A percentile compares a stretch with the other conserved stretches of the same genome.
Evolutionary conservation across 1,140 invertebrate species (phyloP).

Genomic region (Copidosoma floridanum): DNA sequence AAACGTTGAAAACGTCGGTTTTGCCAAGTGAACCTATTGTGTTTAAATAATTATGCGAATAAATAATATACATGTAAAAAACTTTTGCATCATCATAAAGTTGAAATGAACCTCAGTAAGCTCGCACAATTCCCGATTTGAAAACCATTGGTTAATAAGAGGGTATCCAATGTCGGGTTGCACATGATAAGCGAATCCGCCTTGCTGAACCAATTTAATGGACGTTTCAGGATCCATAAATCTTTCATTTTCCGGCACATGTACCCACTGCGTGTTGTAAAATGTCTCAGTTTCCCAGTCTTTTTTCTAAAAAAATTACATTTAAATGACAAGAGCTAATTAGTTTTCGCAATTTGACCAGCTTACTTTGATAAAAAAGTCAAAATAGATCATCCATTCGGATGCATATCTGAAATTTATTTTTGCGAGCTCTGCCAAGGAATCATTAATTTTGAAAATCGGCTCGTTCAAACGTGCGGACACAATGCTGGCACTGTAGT

Average conservation of each 20-base stretch:
- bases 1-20: conserved; percentile 18
- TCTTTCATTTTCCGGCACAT: conserved; percentile 21
- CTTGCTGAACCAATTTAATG: conserved; percentile 20
- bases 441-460: conserved; percentile 22
- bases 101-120: conserved; percentile 34
- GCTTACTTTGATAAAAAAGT: conserved; percentile 18
- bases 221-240: conserved; percentile 22
- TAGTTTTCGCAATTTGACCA: no score
- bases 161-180: conserved; percentile 31
- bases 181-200: conserved; percentile 32
- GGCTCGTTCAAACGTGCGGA: conserved; percentile 13
- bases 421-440: conserved; percentile 4
- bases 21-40: no score
- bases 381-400: conserved; percentile 7
- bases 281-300: conserved; percentile 25
- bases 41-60: no score
- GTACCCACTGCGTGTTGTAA: conserved; percentile 16
- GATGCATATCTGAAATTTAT: conserved; percentile 8
- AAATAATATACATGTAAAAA: no score
- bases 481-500: conserved; percentile 22
- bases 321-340: no score
- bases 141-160: conserved; percentile 27
- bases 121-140: conserved; percentile 32
- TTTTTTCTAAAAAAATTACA: conserved; percentile 19
- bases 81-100: no score